Evolutionary conservation across 1,140 invertebrate species (phyloP), one percentile per base, ranked within the genome.

Genomic region (Drosophila tsacasi): DNA sequence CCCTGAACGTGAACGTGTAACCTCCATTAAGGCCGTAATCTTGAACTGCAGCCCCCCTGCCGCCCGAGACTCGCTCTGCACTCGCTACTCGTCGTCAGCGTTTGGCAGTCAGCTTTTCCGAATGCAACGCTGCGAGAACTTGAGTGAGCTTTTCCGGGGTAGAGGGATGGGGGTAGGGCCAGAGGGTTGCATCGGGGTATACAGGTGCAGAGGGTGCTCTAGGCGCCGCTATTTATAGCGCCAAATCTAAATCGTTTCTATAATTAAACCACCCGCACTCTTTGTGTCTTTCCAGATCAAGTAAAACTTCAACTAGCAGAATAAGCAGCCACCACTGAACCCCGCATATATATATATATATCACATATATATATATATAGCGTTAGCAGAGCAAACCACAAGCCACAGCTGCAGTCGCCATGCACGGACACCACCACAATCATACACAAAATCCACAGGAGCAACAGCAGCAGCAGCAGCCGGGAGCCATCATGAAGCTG

Each of bases 1-100:
- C 83, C 83, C 76, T 87, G 83, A 87, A 87, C 87, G 84, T 91
- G 89, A 91, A 91, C 83, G 87, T 86, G 66, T 91, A 91, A 91
- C 87, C 87, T 87, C 87, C 81, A 91, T 77, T 81, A 73, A 91
- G 87, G 87, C 87, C 86, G 69, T 59, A 91, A 78, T 87, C 87
- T 91, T 91, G 86, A 91, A 91, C 87, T 77, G 73, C 79, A 81
- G 61, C 54, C 44, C 49, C 46, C 50, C 37, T 37, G 3, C 54
- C n/a, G 13, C 5, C 49, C 12, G 19, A 25, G 59, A 62, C 60
- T 79, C 68, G 81, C 59, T 67, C 13, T 23, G 32, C 61, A 63
- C 61, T 85, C 76, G 81, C 57, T 73, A 73, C 58, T 63, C 60
- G 61, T 63, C 60, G 61, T 55, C 44, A 25, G 27, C 27, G 46